Conservation (phyloP, 2,797 vertebrate species). For the Galago senegalensis region DNA sequence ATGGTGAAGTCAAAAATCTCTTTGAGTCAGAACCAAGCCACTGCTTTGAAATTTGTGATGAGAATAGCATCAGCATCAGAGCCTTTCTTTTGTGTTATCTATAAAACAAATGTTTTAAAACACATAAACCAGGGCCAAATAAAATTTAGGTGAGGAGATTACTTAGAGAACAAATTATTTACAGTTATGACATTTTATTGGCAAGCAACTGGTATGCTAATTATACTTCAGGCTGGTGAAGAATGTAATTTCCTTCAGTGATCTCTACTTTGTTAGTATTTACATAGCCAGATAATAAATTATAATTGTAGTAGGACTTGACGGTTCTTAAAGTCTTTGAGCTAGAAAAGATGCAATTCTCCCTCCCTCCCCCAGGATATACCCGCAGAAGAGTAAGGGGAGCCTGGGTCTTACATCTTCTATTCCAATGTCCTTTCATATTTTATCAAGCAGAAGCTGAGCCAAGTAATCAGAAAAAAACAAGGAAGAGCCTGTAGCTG, state of each 20-base stretch:
- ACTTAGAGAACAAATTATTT: slow-evolving; percentile 62
- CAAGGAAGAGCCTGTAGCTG: not conserved
- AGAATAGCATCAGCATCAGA: slow-evolving; percentile 25
- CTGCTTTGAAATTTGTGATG: slow-evolving; percentile 37
- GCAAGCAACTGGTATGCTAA: slow-evolving; percentile 59
- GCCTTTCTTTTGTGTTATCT: not conserved
- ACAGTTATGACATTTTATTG: slow-evolving; percentile 43
- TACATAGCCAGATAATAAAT: not conserved
- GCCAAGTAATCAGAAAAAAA: not conserved
- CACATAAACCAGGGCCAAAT: not conserved
- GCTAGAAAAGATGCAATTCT: not conserved
- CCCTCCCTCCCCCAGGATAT: not conserved
- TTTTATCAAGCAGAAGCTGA: not conserved
- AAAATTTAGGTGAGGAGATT: slow-evolving; percentile 42
- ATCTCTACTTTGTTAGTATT: slow-evolving; percentile 48
- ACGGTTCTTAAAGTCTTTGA: not conserved
- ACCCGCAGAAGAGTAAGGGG: not conserved
- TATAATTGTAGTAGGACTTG: not conserved
- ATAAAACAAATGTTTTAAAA: slow-evolving; percentile 48
- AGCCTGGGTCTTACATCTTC: not conserved
- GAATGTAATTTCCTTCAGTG: slow-evolving; percentile 70
- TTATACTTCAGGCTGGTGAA: slow-evolving; percentile 59
- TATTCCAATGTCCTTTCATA: not conserved
- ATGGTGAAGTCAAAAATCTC: slow-evolving; percentile 15
- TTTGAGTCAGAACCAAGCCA: slow-evolving; percentile 30